These are phyloP conservation scores for Manacus vitellinus DNA, from an alignment of 2,113 vertebrate species.

Conservation along the genomic window DNA sequence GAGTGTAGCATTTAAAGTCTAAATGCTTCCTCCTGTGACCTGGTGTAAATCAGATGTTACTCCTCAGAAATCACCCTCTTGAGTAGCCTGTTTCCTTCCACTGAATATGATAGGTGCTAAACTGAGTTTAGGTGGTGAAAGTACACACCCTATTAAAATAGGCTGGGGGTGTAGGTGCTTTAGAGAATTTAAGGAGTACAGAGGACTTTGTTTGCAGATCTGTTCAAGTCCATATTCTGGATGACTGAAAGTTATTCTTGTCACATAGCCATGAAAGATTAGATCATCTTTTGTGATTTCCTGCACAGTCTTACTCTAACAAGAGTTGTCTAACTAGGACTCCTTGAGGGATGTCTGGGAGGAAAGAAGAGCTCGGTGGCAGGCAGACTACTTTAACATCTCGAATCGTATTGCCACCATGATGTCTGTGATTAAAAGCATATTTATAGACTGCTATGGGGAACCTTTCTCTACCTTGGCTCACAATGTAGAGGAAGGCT, in stretches of 20 bases:
- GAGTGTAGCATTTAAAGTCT: background rate
- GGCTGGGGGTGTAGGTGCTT: background rate
- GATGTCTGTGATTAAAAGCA: background rate
- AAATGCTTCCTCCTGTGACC: background rate
- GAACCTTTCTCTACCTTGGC: background rate
- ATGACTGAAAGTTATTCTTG: background rate
- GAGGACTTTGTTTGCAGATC: background rate
- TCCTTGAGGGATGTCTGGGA: background rate
- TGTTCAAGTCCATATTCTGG: background rate
- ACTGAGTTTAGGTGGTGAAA: background rate
- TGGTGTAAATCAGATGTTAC: background rate
- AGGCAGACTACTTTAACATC: background rate
- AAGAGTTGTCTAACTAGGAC: background rate
- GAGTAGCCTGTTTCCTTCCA: background rate
- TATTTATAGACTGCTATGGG: background rate
- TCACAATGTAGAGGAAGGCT: background rate
- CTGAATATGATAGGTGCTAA: background rate
- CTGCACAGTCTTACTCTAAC: background rate
- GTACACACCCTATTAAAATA: background rate
- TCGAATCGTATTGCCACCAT: background rate
- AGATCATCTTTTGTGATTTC: background rate
- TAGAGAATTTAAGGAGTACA: background rate
- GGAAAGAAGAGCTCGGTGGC: background rate
- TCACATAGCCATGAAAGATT: background rate
- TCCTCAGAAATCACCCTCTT: background rate